Evolutionary conservation across 1,140 invertebrate genomes (phyloP).

Genomic region (Rhizoglyphus robini): DNA sequence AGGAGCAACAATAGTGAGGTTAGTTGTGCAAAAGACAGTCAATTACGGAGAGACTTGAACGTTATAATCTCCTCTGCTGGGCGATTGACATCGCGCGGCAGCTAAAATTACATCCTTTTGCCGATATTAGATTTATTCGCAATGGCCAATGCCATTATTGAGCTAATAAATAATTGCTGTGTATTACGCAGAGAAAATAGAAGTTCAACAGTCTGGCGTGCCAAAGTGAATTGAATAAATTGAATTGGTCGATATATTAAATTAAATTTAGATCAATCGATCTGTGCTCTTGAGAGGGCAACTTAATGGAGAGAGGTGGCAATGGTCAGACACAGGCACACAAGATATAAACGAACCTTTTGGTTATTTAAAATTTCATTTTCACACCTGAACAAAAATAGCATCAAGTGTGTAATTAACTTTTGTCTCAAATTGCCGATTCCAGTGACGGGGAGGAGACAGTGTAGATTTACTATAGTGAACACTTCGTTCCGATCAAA

Average conservation of each 20-base stretch:
- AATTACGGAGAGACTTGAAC: background rate
- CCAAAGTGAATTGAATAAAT: background rate
- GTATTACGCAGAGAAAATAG: background rate
- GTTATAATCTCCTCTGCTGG: background rate
- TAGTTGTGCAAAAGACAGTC: background rate
- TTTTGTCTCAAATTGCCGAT: background rate
- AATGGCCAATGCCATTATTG: background rate
- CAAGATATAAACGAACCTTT: background rate
- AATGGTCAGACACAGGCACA: background rate
- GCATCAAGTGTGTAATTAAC: background rate
- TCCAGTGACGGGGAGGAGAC: background rate
- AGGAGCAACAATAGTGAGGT: background rate
- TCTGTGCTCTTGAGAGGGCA: background rate
- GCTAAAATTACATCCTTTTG: constrained; percentile 3
- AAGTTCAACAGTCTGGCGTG: background rate
- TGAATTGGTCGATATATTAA: background rate
- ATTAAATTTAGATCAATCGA: constrained; percentile 14
- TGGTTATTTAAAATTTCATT: constrained; percentile 13
- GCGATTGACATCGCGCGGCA: constrained; percentile 8
- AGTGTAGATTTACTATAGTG: no score
- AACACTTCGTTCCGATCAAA: no score
- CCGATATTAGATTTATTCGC: background rate
- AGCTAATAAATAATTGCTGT: background rate
- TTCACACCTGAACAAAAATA: constrained; percentile 8
- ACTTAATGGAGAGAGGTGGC: background rate